These are phyloP conservation scores for Dicerorhinus sumatrensis DNA, from an alignment of 2,113 vertebrate genomes.

Conservation along the genomic window DNA sequence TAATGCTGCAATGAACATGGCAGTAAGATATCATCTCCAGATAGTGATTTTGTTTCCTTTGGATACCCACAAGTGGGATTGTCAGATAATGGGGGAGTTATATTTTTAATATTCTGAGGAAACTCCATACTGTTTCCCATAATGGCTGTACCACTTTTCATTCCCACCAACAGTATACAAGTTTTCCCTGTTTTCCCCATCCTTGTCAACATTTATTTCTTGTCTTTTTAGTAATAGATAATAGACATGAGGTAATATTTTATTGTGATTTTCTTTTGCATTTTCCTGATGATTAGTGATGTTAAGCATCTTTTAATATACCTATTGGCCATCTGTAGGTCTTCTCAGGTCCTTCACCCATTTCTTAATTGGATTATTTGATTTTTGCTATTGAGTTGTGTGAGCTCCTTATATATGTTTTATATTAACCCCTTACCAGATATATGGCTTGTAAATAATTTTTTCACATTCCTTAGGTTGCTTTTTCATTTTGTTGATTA, in stretches of 20 bases:
- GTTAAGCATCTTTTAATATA: background rate
- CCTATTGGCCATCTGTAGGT: background rate
- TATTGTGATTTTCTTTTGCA: background rate
- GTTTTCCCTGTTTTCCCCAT: background rate
- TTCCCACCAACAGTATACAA: background rate
- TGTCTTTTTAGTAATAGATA: background rate
- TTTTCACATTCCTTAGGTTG: background rate
- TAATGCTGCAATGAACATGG: background rate
- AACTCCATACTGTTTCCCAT: background rate
- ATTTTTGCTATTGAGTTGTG: background rate
- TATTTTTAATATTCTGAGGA: background rate
- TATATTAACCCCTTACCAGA: background rate
- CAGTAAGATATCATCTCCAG: background rate
- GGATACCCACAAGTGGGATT: background rate
- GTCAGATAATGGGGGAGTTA: background rate
- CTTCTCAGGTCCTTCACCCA: background rate
- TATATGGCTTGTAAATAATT: background rate
- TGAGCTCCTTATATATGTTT: background rate
- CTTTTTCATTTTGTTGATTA: background rate
- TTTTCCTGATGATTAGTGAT: background rate
- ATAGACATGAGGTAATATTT: background rate
- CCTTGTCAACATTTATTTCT: background rate
- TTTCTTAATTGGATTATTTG: background rate
- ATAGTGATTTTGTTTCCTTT: background rate
- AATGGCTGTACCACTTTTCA: background rate